Evolutionary conservation across 2,888 invertebrate species (phyloP).

Genomic region (Dromius quadrimaculatus): DNA sequence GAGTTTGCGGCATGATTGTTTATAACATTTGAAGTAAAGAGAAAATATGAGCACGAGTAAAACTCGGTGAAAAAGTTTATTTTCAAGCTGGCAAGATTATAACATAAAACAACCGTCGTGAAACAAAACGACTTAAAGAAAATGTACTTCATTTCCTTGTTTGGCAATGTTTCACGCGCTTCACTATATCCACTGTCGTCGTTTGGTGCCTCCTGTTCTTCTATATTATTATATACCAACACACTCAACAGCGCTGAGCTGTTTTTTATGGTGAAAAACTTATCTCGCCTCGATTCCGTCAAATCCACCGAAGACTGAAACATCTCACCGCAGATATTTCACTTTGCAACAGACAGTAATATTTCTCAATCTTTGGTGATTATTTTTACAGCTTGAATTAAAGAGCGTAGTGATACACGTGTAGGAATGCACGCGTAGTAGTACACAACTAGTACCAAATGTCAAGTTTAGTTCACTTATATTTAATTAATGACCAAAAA

Average conservation of each 20-base stretch:
- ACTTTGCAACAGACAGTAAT: no score
- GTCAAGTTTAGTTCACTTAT: no score
- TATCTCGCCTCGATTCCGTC: conserved; percentile 40
- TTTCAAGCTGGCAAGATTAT: conserved; percentile 53
- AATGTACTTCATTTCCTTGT: conserved; percentile 51
- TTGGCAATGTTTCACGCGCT: conserved; percentile 48
- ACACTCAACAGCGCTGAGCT: conserved; percentile 36
- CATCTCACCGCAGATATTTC: no score
- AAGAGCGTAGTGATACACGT: no score
- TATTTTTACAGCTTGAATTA: no score
- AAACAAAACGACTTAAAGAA: conserved; percentile 52
- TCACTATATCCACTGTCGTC: conserved; percentile 44
- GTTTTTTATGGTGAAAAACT: conserved; percentile 46
- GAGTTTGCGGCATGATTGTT: conserved; percentile 17
- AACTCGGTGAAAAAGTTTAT: conserved; percentile 40
- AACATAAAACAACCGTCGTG: conserved; percentile 53
- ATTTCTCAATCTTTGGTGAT: no score
- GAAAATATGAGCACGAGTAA: conserved; percentile 48
- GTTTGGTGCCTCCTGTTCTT: conserved; percentile 33
- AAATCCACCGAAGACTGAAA: no score
- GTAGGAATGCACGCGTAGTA: no score
- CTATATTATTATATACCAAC: conserved; percentile 43
- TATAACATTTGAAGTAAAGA: conserved; percentile 42
- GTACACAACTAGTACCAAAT: no score
- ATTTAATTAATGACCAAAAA: no score